Evolutionary conservation across 2,888 invertebrate species (phyloP).

Genomic region (Dioctria linearis): DNA sequence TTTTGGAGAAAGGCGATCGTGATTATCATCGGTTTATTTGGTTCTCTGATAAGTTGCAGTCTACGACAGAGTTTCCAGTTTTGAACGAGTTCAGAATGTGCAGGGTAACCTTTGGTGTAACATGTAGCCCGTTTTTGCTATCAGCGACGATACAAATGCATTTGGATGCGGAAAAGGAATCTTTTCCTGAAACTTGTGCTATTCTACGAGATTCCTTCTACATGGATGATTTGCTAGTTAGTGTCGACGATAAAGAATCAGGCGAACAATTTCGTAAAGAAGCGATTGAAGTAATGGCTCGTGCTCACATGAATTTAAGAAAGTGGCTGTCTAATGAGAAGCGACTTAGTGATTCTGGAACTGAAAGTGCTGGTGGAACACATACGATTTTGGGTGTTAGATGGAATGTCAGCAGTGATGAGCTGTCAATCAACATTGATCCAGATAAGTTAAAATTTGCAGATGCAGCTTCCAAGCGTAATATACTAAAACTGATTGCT

Average conservation of each 20-base stretch:
- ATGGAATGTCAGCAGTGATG: slow-evolving; percentile 21
- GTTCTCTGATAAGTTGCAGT: slow-evolving; percentile 1
- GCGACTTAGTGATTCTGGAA: not conserved
- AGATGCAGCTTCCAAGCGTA: not conserved
- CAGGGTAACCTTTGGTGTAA: not conserved
- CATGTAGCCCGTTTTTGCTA: slow-evolving; percentile 5
- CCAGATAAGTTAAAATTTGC: not conserved
- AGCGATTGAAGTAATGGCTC: slow-evolving; percentile 5
- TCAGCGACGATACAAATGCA: slow-evolving; percentile 2
- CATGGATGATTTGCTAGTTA: slow-evolving; percentile 27
- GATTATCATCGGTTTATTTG: slow-evolving; percentile 5
- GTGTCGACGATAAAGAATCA: not conserved
- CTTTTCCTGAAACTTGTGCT: too few species aligned
- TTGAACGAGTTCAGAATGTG: not conserved
- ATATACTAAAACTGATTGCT: not conserved
- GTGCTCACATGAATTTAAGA: slow-evolving; percentile 22
- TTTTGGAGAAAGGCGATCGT: not conserved
- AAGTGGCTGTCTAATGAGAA: slow-evolving; percentile 10
- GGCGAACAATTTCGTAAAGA: slow-evolving; percentile 5
- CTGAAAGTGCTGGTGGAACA: not conserved
- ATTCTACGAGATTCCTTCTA: too few species aligned
- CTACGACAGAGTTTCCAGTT: not conserved
- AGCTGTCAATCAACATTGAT: slow-evolving; percentile 9
- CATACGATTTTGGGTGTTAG: slow-evolving; percentile 8
- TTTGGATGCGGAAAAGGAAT: too few species aligned